phyloP scores from a whole-genome alignment of 2,797 vertebrate species.

The Hozukius guyotensis region DNA sequence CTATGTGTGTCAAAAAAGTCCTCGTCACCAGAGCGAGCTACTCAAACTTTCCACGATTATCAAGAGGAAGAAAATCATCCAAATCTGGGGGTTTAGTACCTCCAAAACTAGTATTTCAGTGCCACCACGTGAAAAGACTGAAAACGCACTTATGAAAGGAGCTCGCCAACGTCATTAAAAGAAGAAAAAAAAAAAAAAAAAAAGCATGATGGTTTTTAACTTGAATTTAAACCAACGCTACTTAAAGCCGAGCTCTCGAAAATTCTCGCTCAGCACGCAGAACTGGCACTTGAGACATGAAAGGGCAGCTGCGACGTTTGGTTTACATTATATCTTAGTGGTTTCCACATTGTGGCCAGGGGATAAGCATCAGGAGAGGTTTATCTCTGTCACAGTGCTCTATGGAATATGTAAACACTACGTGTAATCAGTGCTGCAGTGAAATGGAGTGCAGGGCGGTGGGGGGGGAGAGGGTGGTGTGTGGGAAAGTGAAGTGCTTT shows the following conservation, averaged over 20 bases:
- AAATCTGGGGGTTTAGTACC: background rate
- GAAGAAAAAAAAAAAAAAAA: background rate
- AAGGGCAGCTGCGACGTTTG: conserved; percentile 76
- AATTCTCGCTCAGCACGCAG: conserved; percentile 66
- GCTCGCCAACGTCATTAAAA: conserved; percentile 37
- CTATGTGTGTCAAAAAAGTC: conserved; percentile 45
- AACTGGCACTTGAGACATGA: conserved; percentile 82
- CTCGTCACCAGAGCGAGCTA: background rate
- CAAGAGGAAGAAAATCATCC: background rate
- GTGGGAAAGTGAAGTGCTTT: conserved; percentile 66
- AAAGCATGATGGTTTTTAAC: conserved; percentile 36
- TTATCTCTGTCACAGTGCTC: conserved; percentile 83
- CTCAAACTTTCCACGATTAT: conserved; percentile 42
- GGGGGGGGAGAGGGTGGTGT: conserved; percentile 1
- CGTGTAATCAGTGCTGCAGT: conserved; percentile 75
- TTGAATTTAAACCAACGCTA: conserved; percentile 55
- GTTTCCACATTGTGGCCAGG: conserved; percentile 80
- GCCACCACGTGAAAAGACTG: conserved; percentile 12
- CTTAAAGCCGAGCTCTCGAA: conserved; percentile 64
- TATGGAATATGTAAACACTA: conserved; percentile 84
- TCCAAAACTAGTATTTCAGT: background rate
- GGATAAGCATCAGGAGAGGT: conserved; percentile 84
- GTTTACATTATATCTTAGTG: conserved; percentile 84
- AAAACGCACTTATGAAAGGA: conserved; percentile 21
- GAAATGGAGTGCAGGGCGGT: conserved; percentile 55